A percentile compares a stretch with the other conserved stretches of the same genome.
These are phyloP conservation scores for Mobula hypostoma DNA, from an alignment of 2,113 vertebrate genomes.

Conservation along the genomic window DNA sequence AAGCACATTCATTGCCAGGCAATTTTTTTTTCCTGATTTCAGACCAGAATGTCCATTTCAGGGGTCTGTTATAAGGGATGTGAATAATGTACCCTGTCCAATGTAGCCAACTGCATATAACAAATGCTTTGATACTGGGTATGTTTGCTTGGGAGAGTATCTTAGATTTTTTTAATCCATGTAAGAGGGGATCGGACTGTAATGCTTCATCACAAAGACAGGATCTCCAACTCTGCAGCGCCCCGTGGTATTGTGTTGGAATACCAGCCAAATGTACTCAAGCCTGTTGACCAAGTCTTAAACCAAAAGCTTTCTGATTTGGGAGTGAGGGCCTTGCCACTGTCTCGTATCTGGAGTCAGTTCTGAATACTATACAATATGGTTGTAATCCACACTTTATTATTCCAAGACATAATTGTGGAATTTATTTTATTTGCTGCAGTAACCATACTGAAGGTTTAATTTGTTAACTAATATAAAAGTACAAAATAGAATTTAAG, in stretches of 20 bases:
- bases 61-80: too few relatives aligned
- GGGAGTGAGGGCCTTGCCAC: background rate
- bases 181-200: background rate
- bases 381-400: background rate
- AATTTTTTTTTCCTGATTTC: too few relatives aligned
- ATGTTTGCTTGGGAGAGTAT: too few relatives aligned
- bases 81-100: too few relatives aligned
- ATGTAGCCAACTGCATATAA: too few relatives aligned
- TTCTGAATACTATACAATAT: background rate
- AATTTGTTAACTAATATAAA: background rate
- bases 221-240: background rate
- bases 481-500: background rate
- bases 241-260: background rate
- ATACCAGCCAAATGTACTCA: background rate
- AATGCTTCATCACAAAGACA: background rate
- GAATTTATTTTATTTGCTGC: background rate
- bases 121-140: too few relatives aligned
- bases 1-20: too few relatives aligned
- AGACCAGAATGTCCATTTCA: too few relatives aligned
- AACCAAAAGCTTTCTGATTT: background rate
- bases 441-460: background rate
- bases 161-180: background rate
- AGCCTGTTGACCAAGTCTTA: background rate
- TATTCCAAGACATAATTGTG: background rate
- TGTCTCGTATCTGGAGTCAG: background rate